Evolutionary conservation across 2,797 vertebrate species (phyloP).

Genomic region (Pseudotriccus pelzelni): DNA sequence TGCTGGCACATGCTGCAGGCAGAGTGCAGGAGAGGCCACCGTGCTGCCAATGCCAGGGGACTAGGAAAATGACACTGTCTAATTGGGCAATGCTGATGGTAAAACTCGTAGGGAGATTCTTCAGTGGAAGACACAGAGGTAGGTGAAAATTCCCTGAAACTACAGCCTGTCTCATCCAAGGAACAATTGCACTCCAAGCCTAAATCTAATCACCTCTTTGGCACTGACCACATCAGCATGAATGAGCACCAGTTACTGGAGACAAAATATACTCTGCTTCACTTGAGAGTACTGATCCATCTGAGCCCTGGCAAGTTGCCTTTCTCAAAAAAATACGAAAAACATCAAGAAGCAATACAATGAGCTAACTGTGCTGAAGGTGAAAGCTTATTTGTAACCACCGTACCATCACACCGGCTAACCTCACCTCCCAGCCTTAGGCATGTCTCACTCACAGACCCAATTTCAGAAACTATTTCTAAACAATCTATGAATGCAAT

Average conservation of each 20-base stretch:
- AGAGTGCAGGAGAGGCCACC: neutral
- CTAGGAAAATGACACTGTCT: neutral
- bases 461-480: neutral
- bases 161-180: neutral
- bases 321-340: neutral
- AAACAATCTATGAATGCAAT: neutral
- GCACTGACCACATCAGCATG: neutral
- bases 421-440: neutral
- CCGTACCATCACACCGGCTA: neutral
- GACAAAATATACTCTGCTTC: neutral
- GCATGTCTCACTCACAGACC: neutral
- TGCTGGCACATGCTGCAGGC: fast-evolving
- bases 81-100: neutral
- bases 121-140: neutral
- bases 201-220: neutral
- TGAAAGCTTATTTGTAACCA: neutral
- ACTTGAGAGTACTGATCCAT: neutral
- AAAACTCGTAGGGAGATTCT: neutral
- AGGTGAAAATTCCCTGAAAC: neutral
- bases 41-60: fast-evolving
- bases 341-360: neutral
- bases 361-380: neutral
- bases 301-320: fast-evolving
- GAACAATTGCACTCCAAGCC: neutral
- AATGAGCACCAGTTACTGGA: neutral